Base-by-base conservation (phyloP, 2,888 invertebrate genomes). In the Zonitis immaculata region DNA sequence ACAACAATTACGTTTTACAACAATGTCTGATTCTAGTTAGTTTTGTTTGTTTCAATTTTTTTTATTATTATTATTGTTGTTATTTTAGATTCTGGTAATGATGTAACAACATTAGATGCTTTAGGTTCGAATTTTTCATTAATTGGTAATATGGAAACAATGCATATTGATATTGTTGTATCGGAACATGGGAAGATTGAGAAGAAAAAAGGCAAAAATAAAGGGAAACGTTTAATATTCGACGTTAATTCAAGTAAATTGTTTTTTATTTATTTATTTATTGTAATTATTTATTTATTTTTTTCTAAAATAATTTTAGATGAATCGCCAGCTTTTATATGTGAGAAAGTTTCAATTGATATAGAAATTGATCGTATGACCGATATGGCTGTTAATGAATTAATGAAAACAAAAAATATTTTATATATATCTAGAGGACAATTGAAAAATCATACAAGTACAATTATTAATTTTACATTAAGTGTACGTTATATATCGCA, bases 121-220 rank as follows among this genome's bases (percentile, higher is more conserved):
- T 85, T 93, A 68, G 95, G 91, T 39, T 94, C 91, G 25, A 91
- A 91, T 76, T 79, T 92, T 59, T 89, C 91, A 4, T 78, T 92
- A 44, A 85, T 89, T 58, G 91, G 91, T 6, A 87, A 87, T 68
- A 87, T 96, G 77, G 94, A 95, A 66, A 84, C 87, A 6, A 86
- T 96, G 79, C 84, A 91, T 60, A 91, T 96, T 54, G 93, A 96
- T 75, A 96, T 97, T 73, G 93, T 95, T 5, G 95, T 96, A 61
- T 92, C 95, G 65, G 95, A 95, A 73, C 83, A 84, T 68, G 85
- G 85, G 16, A 82, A 83, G 73, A 79, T 81, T n/a, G 81, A 82
- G 25, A 84, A 82, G 64, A 85, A 80, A 64, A 80, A 78, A 64
- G 74, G 75, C 56, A 76, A 79, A 64, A 73, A 71, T 28, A 78